Base-by-base conservation (phyloP, 2,113 vertebrate species). In the Bombycilla garrulus region DNA sequence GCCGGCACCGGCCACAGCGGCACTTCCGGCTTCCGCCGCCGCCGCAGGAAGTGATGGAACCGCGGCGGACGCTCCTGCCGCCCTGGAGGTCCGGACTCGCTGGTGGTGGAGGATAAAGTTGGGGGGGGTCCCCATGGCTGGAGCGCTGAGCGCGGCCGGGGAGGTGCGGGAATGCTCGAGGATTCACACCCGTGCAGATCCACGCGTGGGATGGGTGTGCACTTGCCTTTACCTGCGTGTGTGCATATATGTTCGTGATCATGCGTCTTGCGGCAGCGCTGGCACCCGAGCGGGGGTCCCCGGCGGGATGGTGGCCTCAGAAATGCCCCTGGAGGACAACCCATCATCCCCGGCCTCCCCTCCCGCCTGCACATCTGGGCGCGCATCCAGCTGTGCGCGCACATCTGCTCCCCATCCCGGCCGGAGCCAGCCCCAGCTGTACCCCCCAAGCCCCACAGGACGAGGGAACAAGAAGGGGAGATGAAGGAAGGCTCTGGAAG, bases 11-110 rank as follows among this genome's bases (percentile, higher is more conserved):
- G 65, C 76, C 93, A 85, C 95, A 87, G 87, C 91, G 85, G 83
- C 95, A 90, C 91, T 95, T 94, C 97, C 91, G 82, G 24, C 51
- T 95, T 90, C 89, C 74, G 88, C 40, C 50, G 58, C 76, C 35
- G 60, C 42, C 8, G 13, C 60, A 2, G 86, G 86, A 81, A 66
- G 60, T 16, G 18, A 51, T 67, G 76, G 11, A 3, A 2, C 1
- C 40, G 2, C 3, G 12, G 78, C 38, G 50, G 64, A 2, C 15
- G 8, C 89, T 92, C 93, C 7, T 5, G 56, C 45, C 48, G 8
- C 2, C 25, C 0, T 0, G 94, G 95, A 36, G 92, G 95, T 25
- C 81, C 25, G 15, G 3, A 38, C 45, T 29, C 65, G 18, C 14
- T 48, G 83, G 44, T 71, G 2, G 1, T 2, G 36, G 80, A 33